Evolutionary conservation across 2,113 vertebrate genomes (phyloP).

Genomic region (Mormyrus lacerda): DNA sequence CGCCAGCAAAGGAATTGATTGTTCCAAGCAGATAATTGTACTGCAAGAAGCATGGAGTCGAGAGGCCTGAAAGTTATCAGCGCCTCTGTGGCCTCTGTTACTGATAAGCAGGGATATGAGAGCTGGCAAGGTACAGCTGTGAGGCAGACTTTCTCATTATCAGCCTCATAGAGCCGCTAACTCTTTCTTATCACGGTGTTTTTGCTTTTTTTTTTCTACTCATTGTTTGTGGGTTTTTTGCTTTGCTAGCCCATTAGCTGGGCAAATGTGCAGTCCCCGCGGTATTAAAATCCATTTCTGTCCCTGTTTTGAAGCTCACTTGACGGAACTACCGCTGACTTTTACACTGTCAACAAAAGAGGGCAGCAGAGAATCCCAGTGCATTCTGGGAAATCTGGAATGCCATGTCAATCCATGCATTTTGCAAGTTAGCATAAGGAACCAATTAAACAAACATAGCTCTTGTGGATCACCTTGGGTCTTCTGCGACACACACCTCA

Average conservation of each 20-base stretch:
- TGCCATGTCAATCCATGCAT: background rate
- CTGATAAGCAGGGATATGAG: slow-evolving; percentile 41
- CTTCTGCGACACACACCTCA: background rate
- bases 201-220: slow-evolving; percentile 33
- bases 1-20: slow-evolving; percentile 42
- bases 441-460: background rate
- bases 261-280: slow-evolving; percentile 45
- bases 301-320: slow-evolving; percentile 35
- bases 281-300: slow-evolving; percentile 49
- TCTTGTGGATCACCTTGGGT: background rate
- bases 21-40: slow-evolving; percentile 52
- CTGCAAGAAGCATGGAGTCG: slow-evolving; percentile 42
- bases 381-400: background rate
- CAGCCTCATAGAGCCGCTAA: slow-evolving; percentile 32
- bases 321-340: slow-evolving; percentile 26
- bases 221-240: slow-evolving; percentile 46
- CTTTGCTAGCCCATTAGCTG: slow-evolving; percentile 42
- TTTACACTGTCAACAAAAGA: background rate
- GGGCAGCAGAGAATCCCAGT: background rate
- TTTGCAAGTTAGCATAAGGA: background rate
- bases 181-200: slow-evolving; percentile 22
- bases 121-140: slow-evolving; percentile 47
- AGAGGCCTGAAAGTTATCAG: slow-evolving; percentile 48
- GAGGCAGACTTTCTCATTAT: slow-evolving; percentile 45
- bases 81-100: slow-evolving; percentile 28